Evolutionary conservation across 2,888 invertebrate species (phyloP).

Genomic region (Pristionchus fissidentatus): DNA sequence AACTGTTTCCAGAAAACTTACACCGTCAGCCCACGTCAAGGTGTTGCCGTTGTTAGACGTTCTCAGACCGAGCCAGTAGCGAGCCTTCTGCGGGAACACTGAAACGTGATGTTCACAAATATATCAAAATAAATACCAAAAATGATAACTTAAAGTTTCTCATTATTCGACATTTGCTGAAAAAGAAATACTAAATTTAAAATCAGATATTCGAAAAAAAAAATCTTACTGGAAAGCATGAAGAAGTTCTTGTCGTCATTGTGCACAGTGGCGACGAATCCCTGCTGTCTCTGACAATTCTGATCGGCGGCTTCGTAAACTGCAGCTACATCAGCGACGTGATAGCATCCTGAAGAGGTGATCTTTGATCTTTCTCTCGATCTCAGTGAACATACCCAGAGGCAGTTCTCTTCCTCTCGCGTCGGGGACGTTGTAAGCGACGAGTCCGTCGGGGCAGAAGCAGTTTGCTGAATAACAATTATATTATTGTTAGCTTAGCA

Average conservation of each 20-base stretch:
- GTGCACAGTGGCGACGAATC: background rate
- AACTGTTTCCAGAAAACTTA: background rate
- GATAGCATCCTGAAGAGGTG: background rate
- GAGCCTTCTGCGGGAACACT: background rate
- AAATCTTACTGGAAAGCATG: background rate
- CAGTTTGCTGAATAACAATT: background rate
- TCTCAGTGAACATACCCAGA: background rate
- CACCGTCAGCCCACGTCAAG: background rate
- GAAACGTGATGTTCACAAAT: background rate
- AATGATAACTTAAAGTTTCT: too few species aligned
- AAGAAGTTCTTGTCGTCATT: background rate
- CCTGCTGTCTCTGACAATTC: background rate
- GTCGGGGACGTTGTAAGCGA: background rate
- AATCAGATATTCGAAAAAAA: background rate
- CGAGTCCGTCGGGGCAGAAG: constrained; percentile 29
- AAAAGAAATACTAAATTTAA: too few species aligned
- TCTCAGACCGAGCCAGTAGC: background rate
- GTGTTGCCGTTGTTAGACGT: background rate
- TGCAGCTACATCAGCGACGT: background rate
- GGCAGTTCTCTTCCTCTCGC: background rate
- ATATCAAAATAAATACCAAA: too few species aligned
- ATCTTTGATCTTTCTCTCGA: too few species aligned
- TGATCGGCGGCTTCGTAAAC: background rate
- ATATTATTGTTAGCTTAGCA: background rate
- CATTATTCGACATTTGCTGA: too few species aligned